phyloP scores from a whole-genome alignment of 2,113 vertebrate genomes.

The Bombycilla garrulus region DNA sequence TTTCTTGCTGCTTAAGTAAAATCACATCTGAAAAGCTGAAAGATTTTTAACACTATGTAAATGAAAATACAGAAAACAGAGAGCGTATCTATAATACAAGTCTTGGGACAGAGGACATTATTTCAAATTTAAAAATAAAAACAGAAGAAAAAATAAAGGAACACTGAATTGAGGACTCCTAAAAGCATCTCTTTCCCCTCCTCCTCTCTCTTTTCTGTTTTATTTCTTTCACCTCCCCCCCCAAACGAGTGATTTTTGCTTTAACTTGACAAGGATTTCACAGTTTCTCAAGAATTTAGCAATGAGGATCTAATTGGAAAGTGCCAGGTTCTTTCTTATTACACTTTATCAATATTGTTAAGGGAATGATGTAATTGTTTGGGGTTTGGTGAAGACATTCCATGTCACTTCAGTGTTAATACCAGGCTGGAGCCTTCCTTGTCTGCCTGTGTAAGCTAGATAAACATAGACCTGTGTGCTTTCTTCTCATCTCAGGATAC shows the following conservation, averaged over 20 bases:
- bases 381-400: slow-evolving; percentile 85
- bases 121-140: neutral
- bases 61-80: neutral
- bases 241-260: neutral
- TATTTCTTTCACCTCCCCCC: neutral
- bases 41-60: neutral
- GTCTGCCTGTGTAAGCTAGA: slow-evolving; percentile 82
- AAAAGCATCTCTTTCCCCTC: neutral
- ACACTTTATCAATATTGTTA: slow-evolving; percentile 78
- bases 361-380: slow-evolving; percentile 86
- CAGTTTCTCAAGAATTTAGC: slow-evolving; percentile 53
- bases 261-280: slow-evolving; percentile 38
- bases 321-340: slow-evolving; percentile 63
- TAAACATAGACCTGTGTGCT: slow-evolving; percentile 84
- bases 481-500: slow-evolving; percentile 74
- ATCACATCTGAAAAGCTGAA: neutral
- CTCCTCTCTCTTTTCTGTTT: neutral
- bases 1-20: neutral
- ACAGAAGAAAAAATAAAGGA: neutral
- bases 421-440: slow-evolving; percentile 87
- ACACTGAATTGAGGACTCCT: neutral
- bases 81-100: neutral
- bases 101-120: neutral
- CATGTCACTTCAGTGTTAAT: slow-evolving; percentile 82
- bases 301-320: slow-evolving; percentile 62